These are phyloP conservation scores for Euura saliciscinereae DNA, from an alignment of 1,140 invertebrate genomes.

Conservation along the genomic window DNA sequence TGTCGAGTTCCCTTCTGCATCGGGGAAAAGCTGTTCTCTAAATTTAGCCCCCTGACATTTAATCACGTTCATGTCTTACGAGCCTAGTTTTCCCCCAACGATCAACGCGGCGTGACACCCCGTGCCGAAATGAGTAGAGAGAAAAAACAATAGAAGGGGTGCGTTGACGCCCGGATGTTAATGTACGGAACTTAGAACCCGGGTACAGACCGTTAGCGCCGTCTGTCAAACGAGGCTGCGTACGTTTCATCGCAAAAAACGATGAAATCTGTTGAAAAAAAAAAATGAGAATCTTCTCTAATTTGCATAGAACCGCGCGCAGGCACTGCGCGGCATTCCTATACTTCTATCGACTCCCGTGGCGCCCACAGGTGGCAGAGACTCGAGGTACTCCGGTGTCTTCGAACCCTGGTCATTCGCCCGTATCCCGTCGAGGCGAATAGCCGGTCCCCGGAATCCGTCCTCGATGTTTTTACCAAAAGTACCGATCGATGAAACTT, in stretches of 20 bases:
- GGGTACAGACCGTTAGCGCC: slow-evolving; percentile 17
- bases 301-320: neutral
- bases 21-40: too few relatives aligned
- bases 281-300: slow-evolving; percentile 7
- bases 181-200: neutral
- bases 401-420: neutral
- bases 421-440: neutral
- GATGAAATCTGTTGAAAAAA: neutral
- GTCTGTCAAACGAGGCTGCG: slow-evolving; percentile 9
- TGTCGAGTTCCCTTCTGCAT: too few relatives aligned
- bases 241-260: too few relatives aligned
- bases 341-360: neutral
- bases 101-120: neutral
- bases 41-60: too few relatives aligned
- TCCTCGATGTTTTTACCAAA: neutral
- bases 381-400: neutral
- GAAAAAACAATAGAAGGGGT: neutral
- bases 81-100: neutral
- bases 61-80: neutral
- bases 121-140: neutral
- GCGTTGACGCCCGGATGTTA: neutral
- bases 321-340: neutral
- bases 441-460: neutral
- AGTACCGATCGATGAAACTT: too few relatives aligned
- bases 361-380: slow-evolving; percentile 1